Evolutionary conservation across 2,113 vertebrate species (phyloP).

Genomic region (Paramisgurnus dabryanus): DNA sequence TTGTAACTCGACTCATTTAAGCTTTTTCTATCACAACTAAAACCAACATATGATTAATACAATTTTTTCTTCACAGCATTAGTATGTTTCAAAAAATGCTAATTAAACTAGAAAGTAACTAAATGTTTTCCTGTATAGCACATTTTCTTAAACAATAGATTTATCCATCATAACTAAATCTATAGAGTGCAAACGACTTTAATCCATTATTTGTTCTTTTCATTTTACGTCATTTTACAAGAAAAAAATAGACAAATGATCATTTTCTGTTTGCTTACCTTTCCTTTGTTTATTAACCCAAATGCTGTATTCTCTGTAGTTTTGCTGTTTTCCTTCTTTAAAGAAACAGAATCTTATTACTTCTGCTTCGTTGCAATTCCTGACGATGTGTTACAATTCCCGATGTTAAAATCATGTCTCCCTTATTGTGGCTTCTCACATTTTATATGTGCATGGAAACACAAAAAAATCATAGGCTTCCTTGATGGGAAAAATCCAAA

Average conservation of each 20-base stretch:
- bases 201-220: no score
- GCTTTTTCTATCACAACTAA: no score
- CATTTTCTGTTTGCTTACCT: slow-evolving; percentile 29
- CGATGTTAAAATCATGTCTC: neutral
- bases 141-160: no score
- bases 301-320: neutral
- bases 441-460: slow-evolving; percentile 51
- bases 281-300: neutral
- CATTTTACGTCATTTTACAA: no score
- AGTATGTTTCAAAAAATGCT: slow-evolving; percentile 36
- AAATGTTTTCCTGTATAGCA: no score
- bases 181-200: no score
- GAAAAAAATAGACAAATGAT: neutral
- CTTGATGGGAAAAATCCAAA: slow-evolving; percentile 49
- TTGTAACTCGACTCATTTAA: neutral
- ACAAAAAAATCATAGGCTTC: slow-evolving; percentile 20
- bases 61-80: slow-evolving; percentile 47
- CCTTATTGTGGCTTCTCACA: slow-evolving; percentile 15
- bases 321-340: neutral
- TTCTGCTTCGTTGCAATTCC: neutral
- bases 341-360: neutral
- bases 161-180: no score
- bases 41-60: slow-evolving; percentile 36
- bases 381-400: neutral
- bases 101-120: slow-evolving; percentile 52